These are phyloP conservation scores for Polia nebulosa DNA, from an alignment of 2,888 invertebrate species.

Conservation along the genomic window DNA sequence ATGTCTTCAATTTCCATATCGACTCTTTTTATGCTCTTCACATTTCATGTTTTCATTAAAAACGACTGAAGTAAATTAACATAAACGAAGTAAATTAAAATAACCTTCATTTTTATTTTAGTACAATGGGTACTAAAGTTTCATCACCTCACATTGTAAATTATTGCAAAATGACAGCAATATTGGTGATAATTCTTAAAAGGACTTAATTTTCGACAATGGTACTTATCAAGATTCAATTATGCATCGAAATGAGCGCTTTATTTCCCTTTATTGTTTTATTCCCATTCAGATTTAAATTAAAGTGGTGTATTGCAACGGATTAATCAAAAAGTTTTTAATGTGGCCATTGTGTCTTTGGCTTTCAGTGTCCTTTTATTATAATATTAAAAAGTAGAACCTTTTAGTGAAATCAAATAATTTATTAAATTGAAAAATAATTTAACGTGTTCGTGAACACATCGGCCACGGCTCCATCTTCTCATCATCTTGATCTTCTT, in stretches of 20 bases:
- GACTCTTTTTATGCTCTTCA: no score
- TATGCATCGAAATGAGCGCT: slow-evolving; percentile 26
- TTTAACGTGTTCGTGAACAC: no score
- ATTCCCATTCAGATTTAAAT: slow-evolving; percentile 39
- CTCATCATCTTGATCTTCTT: no score
- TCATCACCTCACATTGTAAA: background rate
- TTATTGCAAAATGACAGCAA: background rate
- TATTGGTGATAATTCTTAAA: slow-evolving; percentile 13
- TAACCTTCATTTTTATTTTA: background rate
- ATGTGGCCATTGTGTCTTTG: background rate
- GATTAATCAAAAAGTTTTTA: slow-evolving; percentile 14
- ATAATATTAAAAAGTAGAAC: background rate
- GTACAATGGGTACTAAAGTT: background rate
- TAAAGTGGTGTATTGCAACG: background rate
- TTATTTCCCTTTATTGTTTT: slow-evolving; percentile 19
- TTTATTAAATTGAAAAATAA: no score
- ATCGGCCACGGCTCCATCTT: no score
- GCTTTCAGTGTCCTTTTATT: background rate
- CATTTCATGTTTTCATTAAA: no score
- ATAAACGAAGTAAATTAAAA: background rate
- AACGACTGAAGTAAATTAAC: no score
- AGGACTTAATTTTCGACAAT: slow-evolving; percentile 16
- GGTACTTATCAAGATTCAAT: slow-evolving; percentile 23
- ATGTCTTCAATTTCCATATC: no score
- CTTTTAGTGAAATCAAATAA: background rate